These are phyloP conservation scores for Molorchus minor DNA, from an alignment of 2,888 invertebrate genomes.

Conservation along the genomic window DNA sequence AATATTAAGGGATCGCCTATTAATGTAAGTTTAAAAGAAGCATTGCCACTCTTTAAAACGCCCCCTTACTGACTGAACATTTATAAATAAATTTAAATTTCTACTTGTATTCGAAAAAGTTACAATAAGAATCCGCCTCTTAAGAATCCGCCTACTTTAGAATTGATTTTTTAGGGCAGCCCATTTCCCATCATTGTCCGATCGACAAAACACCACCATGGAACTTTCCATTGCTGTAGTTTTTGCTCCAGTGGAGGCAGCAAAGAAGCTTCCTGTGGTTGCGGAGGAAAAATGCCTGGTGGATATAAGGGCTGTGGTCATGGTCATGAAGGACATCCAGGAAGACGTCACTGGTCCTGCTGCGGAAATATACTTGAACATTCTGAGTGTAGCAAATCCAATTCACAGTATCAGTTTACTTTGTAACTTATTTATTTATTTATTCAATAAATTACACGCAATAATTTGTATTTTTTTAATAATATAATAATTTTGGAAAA, in stretches of 20 bases:
- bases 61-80: too few relatives aligned
- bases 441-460: neutral
- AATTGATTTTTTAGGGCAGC: conserved; percentile 71
- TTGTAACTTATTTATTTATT: conserved; percentile 54
- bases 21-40: conserved; percentile 63
- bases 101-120: too few relatives aligned
- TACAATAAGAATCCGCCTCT: too few relatives aligned
- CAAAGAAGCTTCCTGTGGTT: conserved; percentile 74
- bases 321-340: conserved; percentile 83
- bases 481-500: too few relatives aligned
- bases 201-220: conserved; percentile 72
- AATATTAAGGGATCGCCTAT: conserved; percentile 72
- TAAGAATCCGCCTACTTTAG: too few relatives aligned
- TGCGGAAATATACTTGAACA: conserved; percentile 74
- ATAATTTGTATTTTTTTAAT: neutral
- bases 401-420: conserved; percentile 68
- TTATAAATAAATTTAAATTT: too few relatives aligned
- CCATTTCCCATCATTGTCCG: conserved; percentile 74
- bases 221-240: conserved; percentile 81
- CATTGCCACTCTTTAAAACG: neutral
- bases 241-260: conserved; percentile 83
- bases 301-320: conserved; percentile 83
- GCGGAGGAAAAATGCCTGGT: conserved; percentile 79
- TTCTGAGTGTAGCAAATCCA: conserved; percentile 68
- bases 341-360: conserved; percentile 84